Evolutionary conservation across 92 coral and sea anemone genomes (phyloP).

Genomic region (Meandrina meandrites): DNA sequence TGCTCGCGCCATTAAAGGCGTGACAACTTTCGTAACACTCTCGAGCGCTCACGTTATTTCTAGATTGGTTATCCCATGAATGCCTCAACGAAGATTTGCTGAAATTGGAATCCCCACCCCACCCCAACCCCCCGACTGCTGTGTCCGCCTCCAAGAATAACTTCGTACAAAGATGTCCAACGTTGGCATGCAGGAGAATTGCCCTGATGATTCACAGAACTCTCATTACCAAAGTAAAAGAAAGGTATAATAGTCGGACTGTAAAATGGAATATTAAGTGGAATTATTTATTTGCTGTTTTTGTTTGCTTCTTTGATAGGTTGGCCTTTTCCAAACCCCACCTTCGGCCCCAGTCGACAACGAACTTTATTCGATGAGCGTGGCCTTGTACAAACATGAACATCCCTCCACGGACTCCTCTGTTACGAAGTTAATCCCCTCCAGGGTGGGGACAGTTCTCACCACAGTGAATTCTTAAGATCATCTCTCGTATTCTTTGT

Average conservation of each 20-base stretch:
- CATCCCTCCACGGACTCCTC: slow-evolving; percentile 62
- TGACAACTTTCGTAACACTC: too few species aligned
- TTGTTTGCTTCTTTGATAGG: background rate
- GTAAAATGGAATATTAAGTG: too few species aligned
- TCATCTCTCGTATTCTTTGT: background rate
- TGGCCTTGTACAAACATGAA: slow-evolving; percentile 90
- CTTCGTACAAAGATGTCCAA: too few species aligned
- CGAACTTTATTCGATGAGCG: slow-evolving; percentile 96
- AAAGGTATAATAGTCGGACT: too few species aligned
- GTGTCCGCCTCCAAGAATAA: too few species aligned
- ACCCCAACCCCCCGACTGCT: too few species aligned
- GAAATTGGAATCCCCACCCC: too few species aligned
- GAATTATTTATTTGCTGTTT: background rate
- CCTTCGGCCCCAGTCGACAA: slow-evolving; percentile 89
- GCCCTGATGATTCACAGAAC: background rate
- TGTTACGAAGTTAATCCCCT: slow-evolving; percentile 68
- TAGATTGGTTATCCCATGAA: too few species aligned
- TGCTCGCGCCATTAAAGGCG: too few species aligned
- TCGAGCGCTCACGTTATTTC: too few species aligned
- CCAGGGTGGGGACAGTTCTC: slow-evolving; percentile 83
- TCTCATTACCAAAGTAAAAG: background rate
- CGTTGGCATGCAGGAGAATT: background rate
- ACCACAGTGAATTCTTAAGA: slow-evolving; percentile 26
- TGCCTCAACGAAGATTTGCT: too few species aligned
- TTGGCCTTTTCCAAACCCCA: slow-evolving; percentile 61